Evolutionary conservation across 2,888 invertebrate species (phyloP).

Genomic region (Beris morrisii): DNA sequence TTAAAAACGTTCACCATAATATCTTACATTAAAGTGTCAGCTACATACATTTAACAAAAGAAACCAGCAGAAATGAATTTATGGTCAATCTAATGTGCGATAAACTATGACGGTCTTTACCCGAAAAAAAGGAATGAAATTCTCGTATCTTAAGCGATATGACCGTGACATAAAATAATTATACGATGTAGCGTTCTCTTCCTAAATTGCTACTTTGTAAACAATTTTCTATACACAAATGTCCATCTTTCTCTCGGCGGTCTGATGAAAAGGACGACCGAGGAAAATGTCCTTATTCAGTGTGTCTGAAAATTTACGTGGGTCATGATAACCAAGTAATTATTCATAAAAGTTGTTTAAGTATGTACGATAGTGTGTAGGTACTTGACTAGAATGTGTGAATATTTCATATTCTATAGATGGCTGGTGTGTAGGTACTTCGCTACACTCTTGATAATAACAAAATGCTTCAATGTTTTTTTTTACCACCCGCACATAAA

Average conservation of each 20-base stretch:
- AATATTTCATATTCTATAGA: background rate
- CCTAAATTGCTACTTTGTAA: conserved; percentile 34
- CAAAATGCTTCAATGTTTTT: conserved; percentile 18
- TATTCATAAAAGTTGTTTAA: conserved; percentile 37
- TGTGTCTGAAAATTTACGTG: too few relatives aligned
- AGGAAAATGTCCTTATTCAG: too few relatives aligned
- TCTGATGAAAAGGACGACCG: background rate
- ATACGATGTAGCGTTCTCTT: conserved; percentile 26
- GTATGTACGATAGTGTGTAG: conserved; percentile 24
- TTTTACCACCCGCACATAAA: conserved; percentile 16
- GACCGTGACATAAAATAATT: conserved; percentile 36
- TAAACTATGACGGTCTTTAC: conserved; percentile 12
- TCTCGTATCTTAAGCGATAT: conserved; percentile 10
- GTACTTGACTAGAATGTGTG: background rate
- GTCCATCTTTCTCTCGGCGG: conserved; percentile 23
- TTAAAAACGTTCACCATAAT: too few relatives aligned
- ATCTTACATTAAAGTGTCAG: too few relatives aligned
- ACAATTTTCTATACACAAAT: conserved; percentile 34
- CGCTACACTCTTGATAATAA: conserved; percentile 7
- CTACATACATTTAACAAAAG: background rate
- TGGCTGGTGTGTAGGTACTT: background rate
- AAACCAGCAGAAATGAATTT: conserved; percentile 2
- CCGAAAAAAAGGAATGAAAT: conserved; percentile 3
- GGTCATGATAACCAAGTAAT: conserved; percentile 36
- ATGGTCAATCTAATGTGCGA: conserved; percentile 20